Evolutionary conservation across 2,888 invertebrate species (phyloP).

Genomic region (Tribolium freemani): DNA sequence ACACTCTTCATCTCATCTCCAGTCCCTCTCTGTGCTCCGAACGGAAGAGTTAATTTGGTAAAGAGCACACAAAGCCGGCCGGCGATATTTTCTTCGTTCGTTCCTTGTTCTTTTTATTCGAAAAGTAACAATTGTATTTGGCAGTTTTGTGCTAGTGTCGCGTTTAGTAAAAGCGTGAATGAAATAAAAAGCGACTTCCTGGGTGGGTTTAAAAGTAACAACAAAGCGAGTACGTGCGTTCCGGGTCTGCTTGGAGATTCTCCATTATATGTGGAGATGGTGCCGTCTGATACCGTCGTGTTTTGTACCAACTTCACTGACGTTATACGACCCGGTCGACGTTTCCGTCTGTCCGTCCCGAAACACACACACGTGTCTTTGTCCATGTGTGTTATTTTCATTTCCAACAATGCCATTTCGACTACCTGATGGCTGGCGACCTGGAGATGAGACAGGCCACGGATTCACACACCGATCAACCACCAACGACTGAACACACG

Average conservation of each 20-base stretch:
- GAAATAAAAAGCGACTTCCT: slow-evolving; percentile 65
- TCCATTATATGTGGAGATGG: slow-evolving; percentile 58
- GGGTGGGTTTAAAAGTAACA: slow-evolving; percentile 62
- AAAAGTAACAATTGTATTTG: slow-evolving; percentile 52
- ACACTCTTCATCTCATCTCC: not conserved
- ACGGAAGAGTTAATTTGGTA: slow-evolving; percentile 32
- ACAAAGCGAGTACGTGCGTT: slow-evolving; percentile 67
- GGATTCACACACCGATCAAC: slow-evolving; percentile 1
- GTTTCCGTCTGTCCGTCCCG: slow-evolving; percentile 53
- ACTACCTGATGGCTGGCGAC: slow-evolving; percentile 50
- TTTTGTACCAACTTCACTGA: slow-evolving; percentile 50
- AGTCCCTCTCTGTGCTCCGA: not conserved
- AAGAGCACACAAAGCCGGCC: slow-evolving; percentile 18
- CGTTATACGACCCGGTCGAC: slow-evolving; percentile 49
- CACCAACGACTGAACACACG: not conserved
- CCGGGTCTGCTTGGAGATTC: slow-evolving; percentile 64
- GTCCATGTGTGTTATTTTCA: slow-evolving; percentile 48
- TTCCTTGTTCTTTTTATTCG: slow-evolving; percentile 31
- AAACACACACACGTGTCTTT: slow-evolving; percentile 47
- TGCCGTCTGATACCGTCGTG: slow-evolving; percentile 60
- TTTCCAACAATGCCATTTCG: slow-evolving; percentile 54
- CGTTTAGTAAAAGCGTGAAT: slow-evolving; percentile 57
- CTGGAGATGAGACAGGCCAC: slow-evolving; percentile 2
- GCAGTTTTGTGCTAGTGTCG: slow-evolving; percentile 51
- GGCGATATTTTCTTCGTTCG: slow-evolving; percentile 21